phyloP scores from a whole-genome alignment of 2,113 vertebrate genomes.

The Fregetta grallaria region DNA sequence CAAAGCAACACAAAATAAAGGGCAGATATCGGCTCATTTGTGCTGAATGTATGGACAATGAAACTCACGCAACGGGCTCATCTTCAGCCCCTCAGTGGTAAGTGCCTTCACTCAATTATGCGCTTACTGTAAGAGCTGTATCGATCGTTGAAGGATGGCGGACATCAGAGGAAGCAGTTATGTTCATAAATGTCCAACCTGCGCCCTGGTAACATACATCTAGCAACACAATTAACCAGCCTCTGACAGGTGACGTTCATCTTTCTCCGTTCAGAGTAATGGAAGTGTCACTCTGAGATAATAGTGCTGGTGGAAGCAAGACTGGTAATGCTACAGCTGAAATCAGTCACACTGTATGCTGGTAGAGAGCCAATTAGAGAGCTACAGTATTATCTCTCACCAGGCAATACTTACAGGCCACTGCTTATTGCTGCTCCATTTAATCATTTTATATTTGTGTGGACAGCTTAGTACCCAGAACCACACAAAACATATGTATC shows the following conservation, averaged over 20 bases:
- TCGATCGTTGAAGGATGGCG: conserved; percentile 83
- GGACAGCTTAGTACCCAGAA: conserved; percentile 47
- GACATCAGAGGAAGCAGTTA: conserved; percentile 83
- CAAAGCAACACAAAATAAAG: conserved; percentile 75
- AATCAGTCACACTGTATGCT: conserved; percentile 78
- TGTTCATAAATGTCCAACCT: conserved; percentile 88
- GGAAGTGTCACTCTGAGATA: conserved; percentile 92
- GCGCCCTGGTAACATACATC: conserved; percentile 86
- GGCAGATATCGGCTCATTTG: conserved; percentile 78
- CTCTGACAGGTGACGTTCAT: conserved; percentile 92
- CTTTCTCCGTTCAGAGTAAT: conserved; percentile 92
- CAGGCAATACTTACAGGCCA: conserved; percentile 69
- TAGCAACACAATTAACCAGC: conserved; percentile 94
- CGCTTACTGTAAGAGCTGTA: conserved; percentile 78
- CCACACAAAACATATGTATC: conserved; percentile 20
- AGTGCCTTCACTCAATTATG: conserved; percentile 83
- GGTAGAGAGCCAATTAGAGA: conserved; percentile 80
- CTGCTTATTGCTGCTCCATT: conserved; percentile 59
- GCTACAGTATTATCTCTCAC: conserved; percentile 73
- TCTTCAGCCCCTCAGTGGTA: conserved; percentile 73
- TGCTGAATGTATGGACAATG: conserved; percentile 77
- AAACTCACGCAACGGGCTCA: conserved; percentile 72
- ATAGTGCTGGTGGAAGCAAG: conserved; percentile 84
- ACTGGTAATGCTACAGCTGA: conserved; percentile 74
- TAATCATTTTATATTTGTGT: conserved; percentile 66